Evolutionary conservation across 2,797 vertebrate species (phyloP).

Genomic region (Myotis findleyi): DNA sequence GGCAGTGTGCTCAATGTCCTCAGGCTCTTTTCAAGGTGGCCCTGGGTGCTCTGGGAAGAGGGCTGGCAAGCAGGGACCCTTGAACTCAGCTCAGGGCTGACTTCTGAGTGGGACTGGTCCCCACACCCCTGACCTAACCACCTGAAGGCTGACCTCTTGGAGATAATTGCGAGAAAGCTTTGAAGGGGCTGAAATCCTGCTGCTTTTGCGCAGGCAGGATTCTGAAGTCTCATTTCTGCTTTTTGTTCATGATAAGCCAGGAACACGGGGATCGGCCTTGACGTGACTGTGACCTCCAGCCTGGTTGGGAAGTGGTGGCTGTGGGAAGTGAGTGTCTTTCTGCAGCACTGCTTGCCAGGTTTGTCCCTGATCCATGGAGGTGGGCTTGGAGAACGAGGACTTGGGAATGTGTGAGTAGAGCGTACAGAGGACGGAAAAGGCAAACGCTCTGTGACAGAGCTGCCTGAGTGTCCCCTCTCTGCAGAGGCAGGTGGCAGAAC

Average conservation of each 20-base stretch:
- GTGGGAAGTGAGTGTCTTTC: neutral
- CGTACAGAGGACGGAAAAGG: neutral
- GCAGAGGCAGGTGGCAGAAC: neutral
- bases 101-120: neutral
- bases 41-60: neutral
- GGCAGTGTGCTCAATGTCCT: neutral
- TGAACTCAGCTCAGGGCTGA: neutral
- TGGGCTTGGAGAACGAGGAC: neutral
- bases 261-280: neutral
- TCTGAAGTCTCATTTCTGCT: neutral
- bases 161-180: neutral
- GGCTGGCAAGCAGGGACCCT: neutral
- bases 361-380: neutral
- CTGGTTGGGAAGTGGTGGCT: neutral
- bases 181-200: neutral
- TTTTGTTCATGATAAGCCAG: neutral
- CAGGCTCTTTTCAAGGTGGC: neutral
- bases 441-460: neutral
- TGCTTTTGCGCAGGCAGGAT: neutral
- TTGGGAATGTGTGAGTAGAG: neutral
- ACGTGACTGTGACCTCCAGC: neutral
- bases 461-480: neutral
- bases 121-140: rapidly evolving
- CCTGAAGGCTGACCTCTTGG: neutral
- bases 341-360: neutral